These are phyloP conservation scores for Notodonta ziczac DNA, from an alignment of 2,888 invertebrate species.

Conservation along the genomic window DNA sequence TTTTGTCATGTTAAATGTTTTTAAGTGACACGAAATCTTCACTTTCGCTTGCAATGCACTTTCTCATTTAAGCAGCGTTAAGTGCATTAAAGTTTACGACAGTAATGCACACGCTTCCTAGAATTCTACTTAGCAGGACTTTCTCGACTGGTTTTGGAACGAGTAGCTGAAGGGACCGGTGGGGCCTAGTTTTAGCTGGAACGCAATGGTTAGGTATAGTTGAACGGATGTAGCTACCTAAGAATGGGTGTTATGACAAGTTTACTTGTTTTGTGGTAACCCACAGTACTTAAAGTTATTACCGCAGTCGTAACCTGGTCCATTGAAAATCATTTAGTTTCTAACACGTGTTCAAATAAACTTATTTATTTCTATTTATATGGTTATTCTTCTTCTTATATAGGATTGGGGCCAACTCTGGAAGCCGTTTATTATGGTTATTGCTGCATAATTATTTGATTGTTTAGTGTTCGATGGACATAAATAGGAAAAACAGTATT, in stretches of 20 bases:
- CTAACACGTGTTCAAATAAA: background rate
- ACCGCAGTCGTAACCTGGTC: background rate
- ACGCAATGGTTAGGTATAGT: conserved; percentile 21
- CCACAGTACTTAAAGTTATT: background rate
- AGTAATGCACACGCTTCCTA: conserved; percentile 9
- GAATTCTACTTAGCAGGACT: conserved; percentile 16
- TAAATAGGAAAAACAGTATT: no score
- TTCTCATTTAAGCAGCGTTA: conserved; percentile 1
- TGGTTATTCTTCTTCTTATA: no score
- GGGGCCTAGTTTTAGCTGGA: conserved; percentile 28
- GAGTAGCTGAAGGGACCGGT: conserved; percentile 13
- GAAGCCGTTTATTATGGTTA: no score
- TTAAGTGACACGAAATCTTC: background rate
- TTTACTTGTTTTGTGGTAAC: conserved; percentile 3
- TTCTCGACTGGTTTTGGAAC: conserved; percentile 23
- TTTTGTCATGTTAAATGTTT: background rate
- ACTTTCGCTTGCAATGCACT: conserved; percentile 2
- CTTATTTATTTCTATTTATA: no score
- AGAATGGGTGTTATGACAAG: background rate
- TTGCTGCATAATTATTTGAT: no score
- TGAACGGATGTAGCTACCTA: conserved; percentile 9
- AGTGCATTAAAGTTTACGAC: conserved; percentile 7
- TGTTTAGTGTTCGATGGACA: no score
- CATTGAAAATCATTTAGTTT: background rate
- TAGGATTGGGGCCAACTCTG: no score